Evolutionary conservation across 2,113 vertebrate genomes (phyloP).

Genomic region (Pteruthius melanotis): DNA sequence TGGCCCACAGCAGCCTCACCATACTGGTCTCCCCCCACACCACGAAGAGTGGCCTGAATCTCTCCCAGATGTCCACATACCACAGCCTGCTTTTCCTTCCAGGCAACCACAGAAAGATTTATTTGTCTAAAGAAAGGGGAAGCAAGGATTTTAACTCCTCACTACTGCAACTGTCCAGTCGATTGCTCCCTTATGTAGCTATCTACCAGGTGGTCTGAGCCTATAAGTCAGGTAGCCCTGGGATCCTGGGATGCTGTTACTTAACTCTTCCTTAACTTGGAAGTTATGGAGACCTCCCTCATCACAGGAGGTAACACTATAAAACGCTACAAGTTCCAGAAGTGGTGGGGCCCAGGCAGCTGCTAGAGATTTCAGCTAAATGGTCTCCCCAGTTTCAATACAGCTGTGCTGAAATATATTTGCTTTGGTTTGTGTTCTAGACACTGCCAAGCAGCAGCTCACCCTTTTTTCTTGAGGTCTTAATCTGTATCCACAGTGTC

Average conservation of each 20-base stretch:
- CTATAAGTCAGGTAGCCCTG: neutral
- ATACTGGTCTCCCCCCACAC: neutral
- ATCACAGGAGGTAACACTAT: neutral
- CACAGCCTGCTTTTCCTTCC: constrained; percentile 23
- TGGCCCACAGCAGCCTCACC: neutral
- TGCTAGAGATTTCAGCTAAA: neutral
- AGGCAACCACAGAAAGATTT: constrained; percentile 46
- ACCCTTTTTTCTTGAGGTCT: neutral
- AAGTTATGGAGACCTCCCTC: neutral
- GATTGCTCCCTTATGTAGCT: neutral
- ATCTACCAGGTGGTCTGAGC: neutral
- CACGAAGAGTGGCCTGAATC: constrained; percentile 8
- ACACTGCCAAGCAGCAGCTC: neutral
- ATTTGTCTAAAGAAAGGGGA: constrained; percentile 41
- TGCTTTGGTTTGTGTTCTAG: neutral
- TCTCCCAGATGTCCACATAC: constrained; percentile 39
- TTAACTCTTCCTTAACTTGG: neutral
- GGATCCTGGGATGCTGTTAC: neutral
- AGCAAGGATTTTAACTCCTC: constrained; percentile 40
- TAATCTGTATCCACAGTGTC: neutral
- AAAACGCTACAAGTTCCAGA: neutral
- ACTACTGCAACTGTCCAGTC: neutral
- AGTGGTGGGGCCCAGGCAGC: neutral
- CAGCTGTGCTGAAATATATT: neutral
- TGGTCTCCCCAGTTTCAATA: neutral